phyloP scores from a whole-genome alignment of 2,797 vertebrate species.

The Jordanella pulchra region DNA sequence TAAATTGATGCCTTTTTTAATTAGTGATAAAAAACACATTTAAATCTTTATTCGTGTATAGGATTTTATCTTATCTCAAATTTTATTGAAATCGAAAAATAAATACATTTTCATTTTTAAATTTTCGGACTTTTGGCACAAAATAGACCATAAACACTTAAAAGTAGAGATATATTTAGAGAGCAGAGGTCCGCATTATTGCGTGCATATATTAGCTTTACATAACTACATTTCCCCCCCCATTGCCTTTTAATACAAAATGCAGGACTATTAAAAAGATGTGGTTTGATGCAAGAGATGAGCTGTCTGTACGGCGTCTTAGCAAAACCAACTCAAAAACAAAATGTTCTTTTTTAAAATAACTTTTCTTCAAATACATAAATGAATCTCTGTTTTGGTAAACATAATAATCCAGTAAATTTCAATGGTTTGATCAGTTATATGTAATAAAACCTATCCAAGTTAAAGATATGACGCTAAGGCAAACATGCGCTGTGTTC shows the following conservation, averaged over 20 bases:
- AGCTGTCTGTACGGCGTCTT: background rate
- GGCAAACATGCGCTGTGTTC: constrained; percentile 21
- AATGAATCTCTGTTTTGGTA: background rate
- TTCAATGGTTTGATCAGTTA: background rate
- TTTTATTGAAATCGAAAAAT: background rate
- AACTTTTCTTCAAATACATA: background rate
- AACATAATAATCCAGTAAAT: background rate
- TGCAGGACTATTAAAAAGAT: background rate
- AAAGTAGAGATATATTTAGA: background rate
- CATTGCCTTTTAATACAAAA: background rate
- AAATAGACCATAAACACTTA: background rate
- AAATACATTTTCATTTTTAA: background rate
- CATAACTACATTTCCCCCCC: background rate
- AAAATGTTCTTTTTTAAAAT: background rate
- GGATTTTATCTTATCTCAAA: no score
- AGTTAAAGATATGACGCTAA: background rate
- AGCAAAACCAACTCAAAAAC: no score
- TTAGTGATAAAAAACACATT: no score
- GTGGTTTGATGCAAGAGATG: background rate
- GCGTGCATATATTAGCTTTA: constrained; percentile 22
- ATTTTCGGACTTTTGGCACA: background rate
- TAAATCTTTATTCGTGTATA: background rate
- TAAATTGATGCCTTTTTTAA: no score
- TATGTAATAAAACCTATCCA: constrained; percentile 2
- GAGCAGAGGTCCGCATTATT: constrained; percentile 56